Conservation (phyloP, 2,797 vertebrate species). For the Bradypodion pumilum region DNA sequence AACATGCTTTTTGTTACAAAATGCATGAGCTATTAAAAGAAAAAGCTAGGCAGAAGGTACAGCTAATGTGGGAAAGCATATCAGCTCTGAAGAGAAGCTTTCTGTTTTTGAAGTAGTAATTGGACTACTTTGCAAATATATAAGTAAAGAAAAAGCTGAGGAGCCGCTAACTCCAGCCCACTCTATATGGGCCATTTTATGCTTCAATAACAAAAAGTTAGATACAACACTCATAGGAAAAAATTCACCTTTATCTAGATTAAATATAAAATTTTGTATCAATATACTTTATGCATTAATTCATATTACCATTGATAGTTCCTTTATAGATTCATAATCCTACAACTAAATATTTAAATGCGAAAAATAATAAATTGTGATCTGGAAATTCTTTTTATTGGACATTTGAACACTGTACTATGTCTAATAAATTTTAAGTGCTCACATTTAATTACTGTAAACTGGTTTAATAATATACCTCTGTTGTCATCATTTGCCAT, state of each 20-base stretch:
- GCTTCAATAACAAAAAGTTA: neutral
- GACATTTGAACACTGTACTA: neutral
- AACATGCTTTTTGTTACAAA: neutral
- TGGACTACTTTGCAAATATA: neutral
- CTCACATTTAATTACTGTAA: neutral
- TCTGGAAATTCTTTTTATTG: neutral
- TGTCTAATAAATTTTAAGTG: neutral
- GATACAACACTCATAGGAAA: neutral
- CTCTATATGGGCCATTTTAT: neutral
- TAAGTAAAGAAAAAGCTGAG: neutral
- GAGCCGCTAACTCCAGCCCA: neutral
- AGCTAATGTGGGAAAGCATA: neutral
- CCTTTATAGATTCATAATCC: neutral
- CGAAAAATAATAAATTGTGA: neutral
- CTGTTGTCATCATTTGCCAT: neutral
- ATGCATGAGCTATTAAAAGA: neutral
- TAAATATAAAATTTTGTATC: neutral
- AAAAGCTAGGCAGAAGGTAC: neutral
- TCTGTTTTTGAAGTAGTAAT: conserved; percentile 13
- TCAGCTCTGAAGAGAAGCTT: neutral
- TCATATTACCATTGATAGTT: neutral
- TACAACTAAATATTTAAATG: neutral
- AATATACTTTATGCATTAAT: neutral
- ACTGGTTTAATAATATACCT: neutral
- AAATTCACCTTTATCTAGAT: neutral